Percentiles rank a stretch among this genome's conserved stretches.
These are phyloP conservation scores for Drosophila fulvimacula DNA, from an alignment of 2,888 invertebrate genomes.

Conservation along the genomic window DNA sequence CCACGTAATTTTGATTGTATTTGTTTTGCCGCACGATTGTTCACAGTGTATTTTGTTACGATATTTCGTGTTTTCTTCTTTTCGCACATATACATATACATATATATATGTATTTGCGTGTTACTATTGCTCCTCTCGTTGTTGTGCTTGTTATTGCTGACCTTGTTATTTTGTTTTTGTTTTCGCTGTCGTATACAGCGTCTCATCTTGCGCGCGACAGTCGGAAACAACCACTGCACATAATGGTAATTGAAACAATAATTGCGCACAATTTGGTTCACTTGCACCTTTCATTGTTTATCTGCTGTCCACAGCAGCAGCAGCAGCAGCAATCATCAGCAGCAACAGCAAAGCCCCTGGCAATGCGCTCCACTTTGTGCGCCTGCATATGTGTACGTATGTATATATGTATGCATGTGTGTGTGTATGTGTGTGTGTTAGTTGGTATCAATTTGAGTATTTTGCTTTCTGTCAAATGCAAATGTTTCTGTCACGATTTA, in stretches of 20 bases:
- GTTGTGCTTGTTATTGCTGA: constrained; percentile 27
- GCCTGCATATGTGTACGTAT: no score
- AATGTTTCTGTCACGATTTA: constrained; percentile 19
- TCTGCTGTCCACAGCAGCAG: constrained; percentile 19
- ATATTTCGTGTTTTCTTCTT: constrained; percentile 38
- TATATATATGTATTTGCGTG: constrained; percentile 25
- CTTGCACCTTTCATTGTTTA: constrained; percentile 63
- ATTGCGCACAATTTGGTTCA: constrained; percentile 62
- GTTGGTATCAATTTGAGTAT: constrained; percentile 18
- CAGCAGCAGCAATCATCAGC: constrained; percentile 1
- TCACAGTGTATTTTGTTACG: constrained; percentile 48
- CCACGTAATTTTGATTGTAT: constrained; percentile 36
- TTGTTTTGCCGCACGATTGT: constrained; percentile 30
- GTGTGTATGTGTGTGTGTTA: constrained; percentile 1
- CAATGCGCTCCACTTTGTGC: background rate
- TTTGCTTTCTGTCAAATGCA: constrained; percentile 6
- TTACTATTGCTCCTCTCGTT: constrained; percentile 22
- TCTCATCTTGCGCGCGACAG: constrained; percentile 45
- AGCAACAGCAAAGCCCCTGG: background rate
- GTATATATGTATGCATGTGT: background rate
- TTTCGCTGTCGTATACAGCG: constrained; percentile 58
- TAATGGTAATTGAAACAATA: constrained; percentile 39
- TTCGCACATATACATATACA: constrained; percentile 10
- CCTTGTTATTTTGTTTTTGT: constrained; percentile 68
- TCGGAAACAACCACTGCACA: constrained; percentile 47